Percentiles rank a stretch among this genome's conserved stretches.
Conservation (phyloP, 2,797 vertebrate genomes). For the Macroramphosus scolopax region DNA sequence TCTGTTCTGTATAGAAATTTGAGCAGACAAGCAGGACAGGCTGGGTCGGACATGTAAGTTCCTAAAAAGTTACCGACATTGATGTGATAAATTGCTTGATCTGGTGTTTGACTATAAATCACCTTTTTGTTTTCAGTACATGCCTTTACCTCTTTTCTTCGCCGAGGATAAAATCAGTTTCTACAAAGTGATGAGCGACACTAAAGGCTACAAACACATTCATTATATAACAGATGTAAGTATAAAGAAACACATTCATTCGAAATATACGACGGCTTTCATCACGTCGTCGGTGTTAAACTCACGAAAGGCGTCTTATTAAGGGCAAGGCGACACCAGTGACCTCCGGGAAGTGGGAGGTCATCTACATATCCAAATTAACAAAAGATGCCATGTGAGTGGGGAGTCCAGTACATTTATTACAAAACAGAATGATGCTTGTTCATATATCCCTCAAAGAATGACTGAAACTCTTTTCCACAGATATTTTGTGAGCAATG, state of each 20-base stretch:
- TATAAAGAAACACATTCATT: conserved; percentile 5
- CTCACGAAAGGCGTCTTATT: conserved; percentile 34
- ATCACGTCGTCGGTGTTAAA: not conserved
- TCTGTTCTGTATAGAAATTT: conserved; percentile 72
- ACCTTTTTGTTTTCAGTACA: conserved; percentile 77
- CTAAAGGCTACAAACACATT: conserved; percentile 92
- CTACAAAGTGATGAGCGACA: conserved; percentile 95
- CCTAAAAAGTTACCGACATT: not conserved
- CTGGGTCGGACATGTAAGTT: conserved; percentile 94
- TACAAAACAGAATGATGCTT: not conserved
- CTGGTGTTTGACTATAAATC: not conserved
- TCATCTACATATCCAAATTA: conserved; percentile 88
- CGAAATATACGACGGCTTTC: not conserved
- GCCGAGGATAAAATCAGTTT: conserved; percentile 87
- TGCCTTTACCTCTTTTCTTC: conserved; percentile 87
- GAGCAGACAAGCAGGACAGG: conserved; percentile 89
- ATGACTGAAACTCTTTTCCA: conserved; percentile 43
- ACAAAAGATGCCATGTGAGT: conserved; percentile 85
- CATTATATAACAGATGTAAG: conserved; percentile 85
- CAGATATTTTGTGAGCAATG: conserved; percentile 96
- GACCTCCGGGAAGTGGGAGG: conserved; percentile 92
- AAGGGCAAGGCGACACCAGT: conserved; percentile 83
- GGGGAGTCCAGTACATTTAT: not conserved
- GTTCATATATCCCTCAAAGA: not conserved
- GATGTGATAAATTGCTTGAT: not conserved